A percentile compares a stretch with the other conserved stretches of the same genome.
Conservation (phyloP, 2,888 invertebrate species). For the Kryphioiulus occultus region DNA sequence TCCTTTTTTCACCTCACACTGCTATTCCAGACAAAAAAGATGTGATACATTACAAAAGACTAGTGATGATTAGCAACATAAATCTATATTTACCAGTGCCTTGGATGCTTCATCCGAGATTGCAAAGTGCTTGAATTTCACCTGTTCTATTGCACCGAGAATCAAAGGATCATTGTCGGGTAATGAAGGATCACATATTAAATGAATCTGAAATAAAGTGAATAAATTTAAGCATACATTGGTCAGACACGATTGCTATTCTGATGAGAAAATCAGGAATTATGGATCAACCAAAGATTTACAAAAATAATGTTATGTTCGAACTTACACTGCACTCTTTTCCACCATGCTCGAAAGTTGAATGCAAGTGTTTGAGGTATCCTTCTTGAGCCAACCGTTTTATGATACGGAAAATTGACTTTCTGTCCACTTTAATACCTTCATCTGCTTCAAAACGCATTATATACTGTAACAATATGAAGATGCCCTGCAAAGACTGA, state of each 20-base stretch:
- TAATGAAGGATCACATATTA: slow-evolving; percentile 59
- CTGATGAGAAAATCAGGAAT: too few species aligned
- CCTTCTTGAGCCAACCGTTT: slow-evolving; percentile 69
- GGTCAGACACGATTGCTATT: too few species aligned
- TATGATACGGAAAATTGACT: slow-evolving; percentile 71
- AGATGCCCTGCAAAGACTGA: too few species aligned
- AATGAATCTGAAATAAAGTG: slow-evolving; percentile 57
- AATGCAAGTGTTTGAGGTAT: slow-evolving; percentile 67
- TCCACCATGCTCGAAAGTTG: slow-evolving; percentile 65
- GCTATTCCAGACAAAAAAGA: background rate
- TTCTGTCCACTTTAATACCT: slow-evolving; percentile 68
- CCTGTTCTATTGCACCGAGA: slow-evolving; percentile 70
- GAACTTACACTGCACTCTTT: slow-evolving; percentile 63
- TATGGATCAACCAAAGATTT: too few species aligned
- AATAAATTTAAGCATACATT: slow-evolving; percentile 36
- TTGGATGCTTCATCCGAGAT: slow-evolving; percentile 31
- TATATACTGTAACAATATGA: background rate
- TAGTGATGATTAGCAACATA: background rate
- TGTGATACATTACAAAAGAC: too few species aligned
- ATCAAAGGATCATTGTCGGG: slow-evolving; percentile 64
- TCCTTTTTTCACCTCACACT: background rate
- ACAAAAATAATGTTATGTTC: too few species aligned
- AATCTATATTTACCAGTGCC: background rate
- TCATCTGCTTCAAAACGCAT: slow-evolving; percentile 65
- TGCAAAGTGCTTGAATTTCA: slow-evolving; percentile 68